phyloP scores from a whole-genome alignment of 1,140 invertebrate species.

The Linepithema humile region DNA sequence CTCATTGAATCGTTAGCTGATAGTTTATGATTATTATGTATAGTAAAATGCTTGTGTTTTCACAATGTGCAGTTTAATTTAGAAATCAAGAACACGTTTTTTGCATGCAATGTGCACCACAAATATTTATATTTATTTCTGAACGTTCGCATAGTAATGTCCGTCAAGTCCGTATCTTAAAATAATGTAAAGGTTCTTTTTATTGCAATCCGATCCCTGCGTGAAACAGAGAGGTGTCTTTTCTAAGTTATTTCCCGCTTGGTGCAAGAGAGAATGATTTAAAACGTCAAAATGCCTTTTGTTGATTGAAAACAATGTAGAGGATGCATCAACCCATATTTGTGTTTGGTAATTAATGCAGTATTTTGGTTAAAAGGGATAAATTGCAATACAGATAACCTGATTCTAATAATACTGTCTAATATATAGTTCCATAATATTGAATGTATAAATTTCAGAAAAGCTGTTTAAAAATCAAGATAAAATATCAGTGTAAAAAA shows the following conservation, averaged over 20 bases:
- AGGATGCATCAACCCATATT: not conserved
- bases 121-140: slow-evolving; percentile 70
- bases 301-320: not conserved
- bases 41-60: slow-evolving; percentile 57
- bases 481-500: slow-evolving; percentile 52
- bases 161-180: slow-evolving; percentile 39
- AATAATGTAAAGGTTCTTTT: slow-evolving; percentile 56
- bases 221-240: slow-evolving; percentile 28
- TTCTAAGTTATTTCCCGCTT: not conserved
- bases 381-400: slow-evolving; percentile 50
- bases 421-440: slow-evolving; percentile 44
- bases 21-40: slow-evolving; percentile 48
- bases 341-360: not conserved
- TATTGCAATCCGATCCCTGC: slow-evolving; percentile 45
- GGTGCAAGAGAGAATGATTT: not conserved
- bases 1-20: slow-evolving; percentile 39
- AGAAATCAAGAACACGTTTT: slow-evolving; percentile 51
- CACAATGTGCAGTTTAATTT: slow-evolving; percentile 64
- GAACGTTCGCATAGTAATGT: slow-evolving; percentile 45
- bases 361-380: slow-evolving; percentile 31
- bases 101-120: slow-evolving; percentile 62
- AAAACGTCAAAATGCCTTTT: too few species aligned
- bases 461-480: slow-evolving; percentile 62
- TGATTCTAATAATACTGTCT: slow-evolving; percentile 46
- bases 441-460: slow-evolving; percentile 54